These are phyloP conservation scores for Oceanodroma tethys DNA, from an alignment of 2,113 vertebrate species.

Conservation along the genomic window DNA sequence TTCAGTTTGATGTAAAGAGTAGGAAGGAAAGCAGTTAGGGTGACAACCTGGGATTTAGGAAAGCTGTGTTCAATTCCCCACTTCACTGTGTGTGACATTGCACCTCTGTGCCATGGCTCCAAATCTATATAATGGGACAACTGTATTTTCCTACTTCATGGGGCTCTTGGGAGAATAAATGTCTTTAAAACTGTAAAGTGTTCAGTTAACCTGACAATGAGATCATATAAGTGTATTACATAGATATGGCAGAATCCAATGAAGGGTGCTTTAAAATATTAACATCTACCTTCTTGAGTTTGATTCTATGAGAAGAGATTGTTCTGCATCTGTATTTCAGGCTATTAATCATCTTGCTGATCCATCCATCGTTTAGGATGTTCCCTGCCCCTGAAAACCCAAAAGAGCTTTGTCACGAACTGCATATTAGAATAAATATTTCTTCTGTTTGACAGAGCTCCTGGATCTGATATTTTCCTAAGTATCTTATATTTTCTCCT, in stretches of 20 bases:
- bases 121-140: background rate
- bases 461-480: background rate
- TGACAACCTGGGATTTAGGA: conserved; percentile 19
- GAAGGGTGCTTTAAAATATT: conserved; percentile 20
- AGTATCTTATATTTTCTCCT: background rate
- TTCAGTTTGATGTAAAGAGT: conserved; percentile 16
- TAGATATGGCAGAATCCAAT: background rate
- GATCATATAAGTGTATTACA: background rate
- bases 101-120: background rate
- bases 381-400: background rate
- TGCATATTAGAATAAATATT: background rate
- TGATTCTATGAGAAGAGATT: background rate
- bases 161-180: conserved; percentile 8
- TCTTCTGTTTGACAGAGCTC: background rate
- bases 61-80: background rate
- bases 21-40: background rate
- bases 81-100: background rate
- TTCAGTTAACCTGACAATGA: conserved; percentile 33
- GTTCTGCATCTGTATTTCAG: background rate
- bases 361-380: background rate
- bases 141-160: conserved; percentile 22
- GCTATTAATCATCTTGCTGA: conserved; percentile 2
- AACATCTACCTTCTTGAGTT: background rate
- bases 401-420: background rate
- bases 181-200: background rate